phyloP scores from a whole-genome alignment of 64 coral and sea anemone genomes.

The Catalaphyllia jardinei region DNA sequence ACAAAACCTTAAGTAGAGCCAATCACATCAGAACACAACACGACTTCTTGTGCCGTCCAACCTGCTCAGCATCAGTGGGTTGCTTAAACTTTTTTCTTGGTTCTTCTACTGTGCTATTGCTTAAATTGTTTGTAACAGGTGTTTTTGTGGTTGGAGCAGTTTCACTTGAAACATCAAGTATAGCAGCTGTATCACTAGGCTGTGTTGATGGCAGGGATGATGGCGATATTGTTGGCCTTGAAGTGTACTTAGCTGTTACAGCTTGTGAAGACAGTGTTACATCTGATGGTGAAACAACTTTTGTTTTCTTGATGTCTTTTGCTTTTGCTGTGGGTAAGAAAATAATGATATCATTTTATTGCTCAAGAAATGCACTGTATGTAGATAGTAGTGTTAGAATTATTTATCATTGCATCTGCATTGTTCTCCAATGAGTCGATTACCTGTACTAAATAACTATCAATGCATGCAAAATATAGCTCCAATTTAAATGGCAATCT shows the following conservation, averaged over 20 bases:
- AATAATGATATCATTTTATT: neutral
- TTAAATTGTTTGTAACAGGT: slow-evolving; percentile 10
- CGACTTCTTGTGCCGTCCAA: slow-evolving; percentile 35
- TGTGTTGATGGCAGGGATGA: no score
- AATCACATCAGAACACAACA: slow-evolving; percentile 55
- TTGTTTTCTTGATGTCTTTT: slow-evolving; percentile 26
- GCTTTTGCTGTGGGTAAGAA: slow-evolving; percentile 17
- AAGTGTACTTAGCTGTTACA: slow-evolving; percentile 19
- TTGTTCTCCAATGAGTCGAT: no score
- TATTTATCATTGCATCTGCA: no score
- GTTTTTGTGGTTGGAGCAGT: neutral
- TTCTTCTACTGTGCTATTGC: neutral
- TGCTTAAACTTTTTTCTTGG: slow-evolving; percentile 21
- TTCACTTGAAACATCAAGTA: neutral
- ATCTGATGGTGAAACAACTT: slow-evolving; percentile 33
- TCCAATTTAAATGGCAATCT: no score
- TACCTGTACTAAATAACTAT: no score
- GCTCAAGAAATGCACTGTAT: neutral
- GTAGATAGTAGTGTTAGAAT: neutral
- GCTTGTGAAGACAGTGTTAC: slow-evolving; percentile 20
- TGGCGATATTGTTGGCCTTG: neutral
- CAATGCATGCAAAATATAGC: no score
- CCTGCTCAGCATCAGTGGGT: neutral
- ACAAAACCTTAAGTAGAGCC: neutral
- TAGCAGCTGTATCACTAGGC: neutral